Base-by-base conservation (phyloP, 2,113 vertebrate genomes). In the Tursiops truncatus region DNA sequence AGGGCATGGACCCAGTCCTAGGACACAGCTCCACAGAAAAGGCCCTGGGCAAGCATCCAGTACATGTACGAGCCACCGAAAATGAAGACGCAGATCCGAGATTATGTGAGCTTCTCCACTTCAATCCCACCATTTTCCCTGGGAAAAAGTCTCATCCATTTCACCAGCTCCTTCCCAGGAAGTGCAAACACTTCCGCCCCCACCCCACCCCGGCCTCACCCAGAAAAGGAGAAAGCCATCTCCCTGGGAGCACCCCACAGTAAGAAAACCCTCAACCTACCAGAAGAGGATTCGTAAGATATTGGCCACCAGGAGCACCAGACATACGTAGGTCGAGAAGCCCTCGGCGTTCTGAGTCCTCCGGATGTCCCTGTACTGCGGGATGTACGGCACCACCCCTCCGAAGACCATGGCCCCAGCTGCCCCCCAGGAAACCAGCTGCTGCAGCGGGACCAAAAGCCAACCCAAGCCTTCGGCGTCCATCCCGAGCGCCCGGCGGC, bases 271-370 rank as follows among this genome's bases (percentile, higher is more conserved):
- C 0, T 4, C 36, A 25, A 97, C 99, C 98, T 70, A 99, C 99
- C 99, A 99, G 85, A 99, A 99, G 0, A 99, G 99, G 67, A 99
- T 99, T 92, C 99, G 98, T 53, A 99, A 92, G 71, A 99, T 99
- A 95, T 99, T 99, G 0, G 99, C 99, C 62, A 99, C 99, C 89
- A 99, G 98, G 6, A 99, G 94, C 89, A 99, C 99, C 80, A 99
- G 98, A 94, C 99, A 99, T 93, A 99, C 99, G 41, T 99, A 99
- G 62, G 99, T 99, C 94, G 99, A 99, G 98, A 99, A 99, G 13
- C 99, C 99, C 89, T 99, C 99, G 0, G 99, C 99, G 4, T 99
- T 99, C 98, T 99, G 99, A 0, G 99, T 99, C 60, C 99, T 98
- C 38, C 99, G 98, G 97, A 99, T 99, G 98, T 99, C 99, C 44